Evolutionary conservation across 2,888 invertebrate species (phyloP), one percentile per base, ranked within the genome.

Genomic region (Meliscaeva auricollis): DNA sequence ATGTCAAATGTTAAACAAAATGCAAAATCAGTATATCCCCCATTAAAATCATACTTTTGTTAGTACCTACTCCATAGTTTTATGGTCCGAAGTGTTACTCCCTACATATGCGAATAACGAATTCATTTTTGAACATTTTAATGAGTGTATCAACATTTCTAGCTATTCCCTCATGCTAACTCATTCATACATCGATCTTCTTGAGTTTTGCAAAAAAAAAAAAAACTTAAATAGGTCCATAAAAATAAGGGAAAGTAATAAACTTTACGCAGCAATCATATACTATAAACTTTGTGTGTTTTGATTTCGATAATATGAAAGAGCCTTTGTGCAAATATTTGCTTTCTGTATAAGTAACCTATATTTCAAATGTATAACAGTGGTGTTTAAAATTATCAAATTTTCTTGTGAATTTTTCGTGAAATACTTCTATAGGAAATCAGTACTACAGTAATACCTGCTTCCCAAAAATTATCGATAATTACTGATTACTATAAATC

Each of bases 161-260:
- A 48, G n/a, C n/a, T n/a, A n/a, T n/a, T 69, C 26, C 72, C 54
- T 72, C 70, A 44, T 64, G 66, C 58, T 30, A 30, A 30, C 15
- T 32, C 54, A 17, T 9, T 66, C 66, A 82, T 82, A 72, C 60
- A 82, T 76, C 72, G 66, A 77, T 32, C n/a, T 56, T 26, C 4
- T 72, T 38, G 60, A 56, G 54, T 56, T n/a, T 26, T 2, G 17
- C 4, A 26, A 26, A 26, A 26, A 0, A 30, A 66, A 76, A 82
- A 76, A 70, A 80, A 80, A 69, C 74, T 74, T 74, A 74, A 74
- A 74, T 52, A 74, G 46, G 30, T 50, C 13, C 22, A 26, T 50
- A 2, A 15, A 1, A 50, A 79, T 72, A 66, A 81, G 77, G 78
- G 77, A 54, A 58, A 66, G 68, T 73, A 66, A 82, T 78, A 77